These are phyloP conservation scores for Cyaniris semiargus DNA, from an alignment of 2,888 invertebrate genomes.

Conservation along the genomic window DNA sequence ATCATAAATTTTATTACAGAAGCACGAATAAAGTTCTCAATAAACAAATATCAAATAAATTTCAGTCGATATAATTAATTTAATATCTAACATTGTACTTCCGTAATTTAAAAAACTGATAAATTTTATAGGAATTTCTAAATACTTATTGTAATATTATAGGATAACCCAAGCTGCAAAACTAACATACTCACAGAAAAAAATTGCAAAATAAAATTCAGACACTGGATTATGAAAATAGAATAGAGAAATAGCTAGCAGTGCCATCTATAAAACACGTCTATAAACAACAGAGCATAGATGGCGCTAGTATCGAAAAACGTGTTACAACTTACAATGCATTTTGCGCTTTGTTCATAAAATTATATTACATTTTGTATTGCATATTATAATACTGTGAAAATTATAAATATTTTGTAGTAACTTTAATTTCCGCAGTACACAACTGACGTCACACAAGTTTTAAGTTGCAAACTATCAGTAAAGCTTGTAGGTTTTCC, in stretches of 20 bases:
- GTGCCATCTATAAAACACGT: background rate
- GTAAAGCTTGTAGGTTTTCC: background rate
- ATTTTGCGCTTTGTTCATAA: no score
- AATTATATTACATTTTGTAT: no score
- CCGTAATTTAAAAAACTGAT: background rate
- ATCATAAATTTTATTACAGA: background rate
- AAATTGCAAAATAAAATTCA: background rate
- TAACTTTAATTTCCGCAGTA: no score
- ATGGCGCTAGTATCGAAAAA: background rate
- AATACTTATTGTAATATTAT: slow-evolving; percentile 3
- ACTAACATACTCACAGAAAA: background rate
- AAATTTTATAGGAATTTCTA: background rate
- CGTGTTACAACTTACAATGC: no score
- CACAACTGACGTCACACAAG: no score
- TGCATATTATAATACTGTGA: no score
- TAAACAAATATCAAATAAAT: slow-evolving; percentile 15
- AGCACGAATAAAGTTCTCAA: background rate
- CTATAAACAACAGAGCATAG: background rate
- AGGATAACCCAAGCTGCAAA: background rate
- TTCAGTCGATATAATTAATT: background rate
- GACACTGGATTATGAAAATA: background rate
- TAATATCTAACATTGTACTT: slow-evolving; percentile 26
- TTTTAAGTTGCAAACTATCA: no score
- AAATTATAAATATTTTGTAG: no score
- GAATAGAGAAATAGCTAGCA: background rate